Evolutionary conservation across 2,113 vertebrate species (phyloP).

Genomic region (Chelonoidis abingdonii): DNA sequence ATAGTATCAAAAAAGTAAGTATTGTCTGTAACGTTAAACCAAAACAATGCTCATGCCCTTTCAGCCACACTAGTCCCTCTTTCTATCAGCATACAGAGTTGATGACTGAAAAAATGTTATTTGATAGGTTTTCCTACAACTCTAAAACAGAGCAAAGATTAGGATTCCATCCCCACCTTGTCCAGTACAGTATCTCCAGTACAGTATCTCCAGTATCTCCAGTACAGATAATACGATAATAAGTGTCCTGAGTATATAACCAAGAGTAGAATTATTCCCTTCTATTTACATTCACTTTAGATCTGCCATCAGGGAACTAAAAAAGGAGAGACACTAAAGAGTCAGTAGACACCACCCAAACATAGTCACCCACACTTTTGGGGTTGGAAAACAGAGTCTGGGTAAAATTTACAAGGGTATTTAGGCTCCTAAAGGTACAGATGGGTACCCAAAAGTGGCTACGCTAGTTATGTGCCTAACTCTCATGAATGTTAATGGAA

Average conservation of each 20-base stretch:
- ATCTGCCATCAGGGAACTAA: not conserved
- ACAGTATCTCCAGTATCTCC: no score
- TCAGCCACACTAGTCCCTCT: not conserved
- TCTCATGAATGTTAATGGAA: no score
- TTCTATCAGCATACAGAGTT: not conserved
- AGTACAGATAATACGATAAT: constrained; percentile 11
- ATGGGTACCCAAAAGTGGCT: not conserved
- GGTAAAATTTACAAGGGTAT: not conserved
- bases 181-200: no score
- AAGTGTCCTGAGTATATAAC: not conserved
- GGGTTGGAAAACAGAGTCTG: not conserved
- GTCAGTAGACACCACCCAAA: not conserved
- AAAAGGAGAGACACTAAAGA: not conserved
- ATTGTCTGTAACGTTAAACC: not conserved
- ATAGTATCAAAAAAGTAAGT: not conserved
- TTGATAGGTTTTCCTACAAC: constrained; percentile 20
- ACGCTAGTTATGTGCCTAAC: not conserved
- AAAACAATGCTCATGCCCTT: not conserved
- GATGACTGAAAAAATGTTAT: not conserved
- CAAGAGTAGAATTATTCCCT: not conserved
- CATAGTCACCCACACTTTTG: not conserved
- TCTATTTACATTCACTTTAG: not conserved
- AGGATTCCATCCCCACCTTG: not conserved
- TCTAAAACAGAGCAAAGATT: constrained; percentile 52
- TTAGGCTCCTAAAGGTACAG: not conserved